A percentile compares a stretch with the other conserved stretches of the same genome.
Evolutionary conservation across 2,888 invertebrate species (phyloP).

Genomic region (Leptogaster cylindrica): DNA sequence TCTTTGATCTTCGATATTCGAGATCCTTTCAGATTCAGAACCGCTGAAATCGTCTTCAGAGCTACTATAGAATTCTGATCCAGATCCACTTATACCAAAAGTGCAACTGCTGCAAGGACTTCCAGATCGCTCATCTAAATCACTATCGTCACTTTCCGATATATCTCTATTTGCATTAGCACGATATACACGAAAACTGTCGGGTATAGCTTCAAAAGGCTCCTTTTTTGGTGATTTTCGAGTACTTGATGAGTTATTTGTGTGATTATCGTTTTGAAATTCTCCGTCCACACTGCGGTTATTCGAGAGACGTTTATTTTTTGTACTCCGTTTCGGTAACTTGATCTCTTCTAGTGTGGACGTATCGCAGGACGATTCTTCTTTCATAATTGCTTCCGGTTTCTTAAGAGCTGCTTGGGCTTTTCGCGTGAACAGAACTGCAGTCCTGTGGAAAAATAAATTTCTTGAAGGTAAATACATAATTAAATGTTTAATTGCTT

Average conservation of each 20-base stretch:
- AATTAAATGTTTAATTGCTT: too few relatives aligned
- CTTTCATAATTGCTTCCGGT: slow-evolving; percentile 52
- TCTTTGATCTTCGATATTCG: slow-evolving; percentile 42
- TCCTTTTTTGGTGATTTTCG: slow-evolving; percentile 55
- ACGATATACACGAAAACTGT: slow-evolving; percentile 66
- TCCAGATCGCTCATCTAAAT: slow-evolving; percentile 55
- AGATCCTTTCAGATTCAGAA: slow-evolving; percentile 54
- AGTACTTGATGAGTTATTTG: slow-evolving; percentile 52
- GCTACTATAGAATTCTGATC: slow-evolving; percentile 58
- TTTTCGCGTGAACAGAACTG: slow-evolving; percentile 79
- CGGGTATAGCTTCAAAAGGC: slow-evolving; percentile 58
- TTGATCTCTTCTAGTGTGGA: slow-evolving; percentile 52
- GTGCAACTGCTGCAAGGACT: slow-evolving; percentile 62
- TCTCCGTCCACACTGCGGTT: slow-evolving; percentile 47
- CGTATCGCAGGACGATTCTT: slow-evolving; percentile 50
- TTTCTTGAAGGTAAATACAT: too few relatives aligned
- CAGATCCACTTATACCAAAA: slow-evolving; percentile 59
- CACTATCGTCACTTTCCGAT: slow-evolving; percentile 60
- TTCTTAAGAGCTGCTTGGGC: slow-evolving; percentile 66
- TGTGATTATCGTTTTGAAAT: slow-evolving; percentile 46
- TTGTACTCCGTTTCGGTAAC: slow-evolving; percentile 57
- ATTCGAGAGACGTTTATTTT: slow-evolving; percentile 57
- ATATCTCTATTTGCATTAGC: slow-evolving; percentile 60
- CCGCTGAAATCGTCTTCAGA: slow-evolving; percentile 60
- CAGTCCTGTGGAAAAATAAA: slow-evolving; percentile 67